Percentiles rank a stretch among this genome's conserved stretches.
These are phyloP conservation scores for Operophtera brumata DNA, from an alignment of 2,888 invertebrate species.

Conservation along the genomic window DNA sequence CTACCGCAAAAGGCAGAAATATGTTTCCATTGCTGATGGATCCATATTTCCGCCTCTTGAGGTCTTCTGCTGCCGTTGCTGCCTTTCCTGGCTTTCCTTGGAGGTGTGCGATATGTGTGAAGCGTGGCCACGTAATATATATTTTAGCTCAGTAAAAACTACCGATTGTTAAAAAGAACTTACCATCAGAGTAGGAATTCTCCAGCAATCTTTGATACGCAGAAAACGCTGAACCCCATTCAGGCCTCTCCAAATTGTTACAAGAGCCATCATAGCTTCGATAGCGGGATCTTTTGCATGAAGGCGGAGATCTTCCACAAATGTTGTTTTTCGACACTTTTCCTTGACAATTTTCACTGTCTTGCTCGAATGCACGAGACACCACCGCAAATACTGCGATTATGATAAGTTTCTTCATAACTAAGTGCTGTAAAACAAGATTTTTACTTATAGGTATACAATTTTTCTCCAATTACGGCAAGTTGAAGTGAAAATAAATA, in stretches of 20 bases:
- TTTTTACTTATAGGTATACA: too few species aligned
- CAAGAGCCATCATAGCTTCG: conserved; percentile 18
- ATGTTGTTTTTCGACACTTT: not conserved
- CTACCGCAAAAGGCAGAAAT: too few species aligned
- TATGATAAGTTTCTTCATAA: not conserved
- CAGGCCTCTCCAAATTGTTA: conserved; percentile 13
- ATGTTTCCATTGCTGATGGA: too few species aligned
- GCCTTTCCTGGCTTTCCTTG: too few species aligned
- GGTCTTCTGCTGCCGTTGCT: too few species aligned
- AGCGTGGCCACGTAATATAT: too few species aligned
- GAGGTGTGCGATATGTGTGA: too few species aligned
- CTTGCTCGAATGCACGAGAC: not conserved
- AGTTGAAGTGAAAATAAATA: too few species aligned
- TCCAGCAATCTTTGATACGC: conserved; percentile 8
- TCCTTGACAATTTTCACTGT: not conserved
- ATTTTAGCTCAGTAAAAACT: too few species aligned
- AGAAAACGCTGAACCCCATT: conserved; percentile 8
- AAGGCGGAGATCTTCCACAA: conserved; percentile 6
- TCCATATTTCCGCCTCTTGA: too few species aligned
- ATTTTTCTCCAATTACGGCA: too few species aligned
- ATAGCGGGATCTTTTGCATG: conserved; percentile 9
- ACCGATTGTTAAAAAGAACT: not conserved
- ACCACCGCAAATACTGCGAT: not conserved
- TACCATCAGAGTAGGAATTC: conserved; percentile 19
- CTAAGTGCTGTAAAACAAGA: conserved; percentile 4